Base-by-base conservation (phyloP, 2,113 vertebrate species). In the Picathartes gymnocephalus region DNA sequence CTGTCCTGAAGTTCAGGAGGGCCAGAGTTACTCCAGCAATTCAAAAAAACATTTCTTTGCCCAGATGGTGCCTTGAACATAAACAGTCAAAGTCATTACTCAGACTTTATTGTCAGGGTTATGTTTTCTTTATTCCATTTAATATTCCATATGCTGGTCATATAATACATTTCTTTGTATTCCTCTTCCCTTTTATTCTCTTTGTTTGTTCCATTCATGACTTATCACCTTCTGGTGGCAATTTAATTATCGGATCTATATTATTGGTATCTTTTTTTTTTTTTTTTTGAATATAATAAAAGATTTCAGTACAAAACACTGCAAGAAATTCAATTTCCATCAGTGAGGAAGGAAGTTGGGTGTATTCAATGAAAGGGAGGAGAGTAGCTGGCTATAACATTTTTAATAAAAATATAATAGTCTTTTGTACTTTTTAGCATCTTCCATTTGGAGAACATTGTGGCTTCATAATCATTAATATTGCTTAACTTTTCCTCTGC, bases 121-220 rank as follows among this genome's bases (percentile, higher is more conserved):
- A 96, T 95, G 81, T 96, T 97, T 97, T 95, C 93, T 92, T 97
- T 96, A 97, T 97, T 95, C 86, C 81, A 92, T 97, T 96, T 95
- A 97, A 97, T 97, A 97, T 97, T 97, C 96, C 95, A 97, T 97
- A 97, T 94, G 96, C 95, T 95, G 96, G 95, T 93, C 96, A 90
- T 97, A 97, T 92, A 97, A 97, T 97, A 90, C 92, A 80, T 93
- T 94, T 97, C 95, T 97, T 97, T 97, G 96, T 97, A 93, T 94
- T 96, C 70, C 42, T 92, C 83, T 82, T 82, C 94, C 56, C 92
- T 96, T 97, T 97, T 97, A 90, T 97, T 96, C 93, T 91, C 91
- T 95, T 95, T 96, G 93, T 97, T 97, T 97, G 95, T 93, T 96
- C 90, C 69, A 95, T 97, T 97, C 96, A 95, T 95, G 95, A 97